A percentile compares a stretch with the other conserved stretches of the same genome.
These are phyloP conservation scores for Gambusia yucatana DNA, from an alignment of 2,797 vertebrate species.

Conservation along the genomic window DNA sequence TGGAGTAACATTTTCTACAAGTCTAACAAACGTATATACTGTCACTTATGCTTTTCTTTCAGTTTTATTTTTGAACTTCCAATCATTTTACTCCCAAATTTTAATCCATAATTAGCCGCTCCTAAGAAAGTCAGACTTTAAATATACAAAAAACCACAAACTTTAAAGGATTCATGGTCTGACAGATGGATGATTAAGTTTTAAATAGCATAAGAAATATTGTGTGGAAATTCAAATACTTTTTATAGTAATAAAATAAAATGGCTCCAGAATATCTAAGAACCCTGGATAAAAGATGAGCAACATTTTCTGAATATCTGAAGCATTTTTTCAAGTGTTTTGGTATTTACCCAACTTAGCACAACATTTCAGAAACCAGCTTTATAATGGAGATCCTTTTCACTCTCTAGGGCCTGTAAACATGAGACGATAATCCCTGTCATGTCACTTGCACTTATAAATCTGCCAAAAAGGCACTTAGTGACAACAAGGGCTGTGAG, in stretches of 20 bases:
- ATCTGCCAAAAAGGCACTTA: conserved; percentile 51
- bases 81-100: neutral
- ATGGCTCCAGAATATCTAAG: neutral
- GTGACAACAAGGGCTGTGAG: conserved; percentile 47
- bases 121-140: neutral
- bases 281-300: neutral
- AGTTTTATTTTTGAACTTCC: neutral
- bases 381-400: conserved; percentile 2
- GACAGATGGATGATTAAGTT: neutral
- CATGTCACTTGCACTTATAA: conserved; percentile 38
- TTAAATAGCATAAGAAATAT: neutral
- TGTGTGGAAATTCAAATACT: neutral
- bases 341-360: conserved; percentile 25
- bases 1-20: neutral
- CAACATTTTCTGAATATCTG: neutral
- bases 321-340: neutral
- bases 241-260: neutral
- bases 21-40: neutral
- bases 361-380: conserved; percentile 41
- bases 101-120: neutral
- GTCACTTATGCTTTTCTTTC: neutral
- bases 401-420: conserved; percentile 39
- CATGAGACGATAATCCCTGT: conserved; percentile 49
- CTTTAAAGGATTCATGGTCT: neutral
- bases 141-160: neutral